Conservation (phyloP, 2,797 vertebrate genomes). For the Fistularia tabacaria region DNA sequence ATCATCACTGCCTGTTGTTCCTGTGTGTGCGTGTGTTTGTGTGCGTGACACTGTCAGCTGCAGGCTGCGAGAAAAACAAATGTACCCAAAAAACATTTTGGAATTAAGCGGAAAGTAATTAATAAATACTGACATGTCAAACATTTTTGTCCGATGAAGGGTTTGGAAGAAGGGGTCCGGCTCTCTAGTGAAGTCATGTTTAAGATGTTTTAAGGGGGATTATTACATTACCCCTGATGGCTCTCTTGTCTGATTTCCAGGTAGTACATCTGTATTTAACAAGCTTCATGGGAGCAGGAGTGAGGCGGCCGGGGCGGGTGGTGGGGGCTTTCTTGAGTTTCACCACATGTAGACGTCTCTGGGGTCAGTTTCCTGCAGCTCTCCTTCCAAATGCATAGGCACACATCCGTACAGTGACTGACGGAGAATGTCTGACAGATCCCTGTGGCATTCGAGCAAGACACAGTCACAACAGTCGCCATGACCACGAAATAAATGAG, state of each 20-base stretch:
- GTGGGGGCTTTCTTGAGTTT: not conserved
- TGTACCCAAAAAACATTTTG: no score
- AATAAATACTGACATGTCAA: no score
- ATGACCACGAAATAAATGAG: slow-evolving; percentile 69
- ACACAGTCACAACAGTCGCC: slow-evolving; percentile 56
- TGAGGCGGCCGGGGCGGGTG: not conserved
- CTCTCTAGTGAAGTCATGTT: not conserved
- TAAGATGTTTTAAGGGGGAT: not conserved
- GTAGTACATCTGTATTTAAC: not conserved
- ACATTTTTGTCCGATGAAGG: no score
- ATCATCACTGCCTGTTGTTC: no score
- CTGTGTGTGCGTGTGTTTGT: no score
- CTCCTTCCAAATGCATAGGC: not conserved
- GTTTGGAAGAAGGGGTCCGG: no score
- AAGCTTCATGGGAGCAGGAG: slow-evolving; percentile 3
- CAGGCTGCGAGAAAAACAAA: no score
- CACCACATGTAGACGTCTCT: slow-evolving; percentile 4
- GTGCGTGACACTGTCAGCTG: no score
- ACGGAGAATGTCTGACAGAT: slow-evolving; percentile 47
- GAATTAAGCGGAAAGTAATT: no score
- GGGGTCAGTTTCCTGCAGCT: slow-evolving; percentile 13
- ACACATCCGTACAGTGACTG: not conserved
- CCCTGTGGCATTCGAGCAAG: slow-evolving; percentile 45
- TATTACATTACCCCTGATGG: not conserved
- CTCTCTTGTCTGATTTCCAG: not conserved